These are phyloP conservation scores for Psittacara wagleri DNA, from an alignment of 2,113 vertebrate genomes.

Conservation along the genomic window DNA sequence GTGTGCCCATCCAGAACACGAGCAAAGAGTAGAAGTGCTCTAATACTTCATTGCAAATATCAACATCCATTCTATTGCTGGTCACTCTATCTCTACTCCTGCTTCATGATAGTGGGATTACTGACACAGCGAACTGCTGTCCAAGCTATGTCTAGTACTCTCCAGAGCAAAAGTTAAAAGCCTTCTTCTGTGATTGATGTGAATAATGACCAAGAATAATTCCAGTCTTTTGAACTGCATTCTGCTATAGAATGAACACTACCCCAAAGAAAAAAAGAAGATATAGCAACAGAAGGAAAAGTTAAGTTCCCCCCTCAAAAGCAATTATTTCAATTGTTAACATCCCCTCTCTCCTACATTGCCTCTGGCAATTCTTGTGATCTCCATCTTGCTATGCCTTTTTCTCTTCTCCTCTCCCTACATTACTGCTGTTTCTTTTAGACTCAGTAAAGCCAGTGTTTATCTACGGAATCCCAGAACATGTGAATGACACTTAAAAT, in stretches of 20 bases:
- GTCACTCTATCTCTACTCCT: not conserved
- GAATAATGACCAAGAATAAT: not conserved
- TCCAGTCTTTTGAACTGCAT: not conserved
- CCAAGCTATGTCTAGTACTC: not conserved
- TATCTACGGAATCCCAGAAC: not conserved
- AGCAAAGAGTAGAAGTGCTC: not conserved
- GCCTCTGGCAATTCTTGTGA: not conserved
- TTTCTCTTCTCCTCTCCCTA: not conserved
- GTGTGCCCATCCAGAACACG: not conserved
- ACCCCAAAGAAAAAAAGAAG: not conserved
- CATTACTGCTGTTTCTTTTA: not conserved
- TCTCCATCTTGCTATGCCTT: not conserved
- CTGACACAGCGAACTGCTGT: not conserved
- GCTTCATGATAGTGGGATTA: not conserved
- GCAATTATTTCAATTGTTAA: not conserved
- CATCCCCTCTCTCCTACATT: not conserved
- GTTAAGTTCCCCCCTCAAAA: not conserved
- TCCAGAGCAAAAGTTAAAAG: not conserved
- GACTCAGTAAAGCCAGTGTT: not conserved
- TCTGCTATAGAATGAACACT: not conserved
- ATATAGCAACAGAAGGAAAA: not conserved
- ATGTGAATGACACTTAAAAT: not conserved
- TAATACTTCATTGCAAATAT: not conserved
- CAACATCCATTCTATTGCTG: not conserved
- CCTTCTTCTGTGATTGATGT: not conserved